These are phyloP conservation scores for Pinctada fucata DNA, from an alignment of 2,888 invertebrate species.

Conservation along the genomic window DNA sequence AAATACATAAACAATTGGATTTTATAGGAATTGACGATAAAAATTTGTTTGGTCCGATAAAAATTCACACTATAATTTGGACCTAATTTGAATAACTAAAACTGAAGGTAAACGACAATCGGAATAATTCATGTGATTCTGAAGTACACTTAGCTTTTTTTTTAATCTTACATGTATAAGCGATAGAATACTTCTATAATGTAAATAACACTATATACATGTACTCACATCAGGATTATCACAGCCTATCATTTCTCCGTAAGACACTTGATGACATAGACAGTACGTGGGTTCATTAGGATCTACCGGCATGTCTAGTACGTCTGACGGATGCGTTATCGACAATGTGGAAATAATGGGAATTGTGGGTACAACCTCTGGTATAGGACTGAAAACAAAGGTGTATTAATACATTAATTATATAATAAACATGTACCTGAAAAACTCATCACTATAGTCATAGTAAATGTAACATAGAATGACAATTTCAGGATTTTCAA, in stretches of 20 bases:
- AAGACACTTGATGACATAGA: constrained; percentile 94
- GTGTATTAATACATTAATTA: not conserved
- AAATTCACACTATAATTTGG: no score
- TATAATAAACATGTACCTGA: not conserved
- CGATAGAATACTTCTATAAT: not conserved
- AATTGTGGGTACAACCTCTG: constrained; percentile 41
- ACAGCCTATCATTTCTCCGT: constrained; percentile 98
- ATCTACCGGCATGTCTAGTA: constrained; percentile 83
- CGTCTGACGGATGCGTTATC: constrained; percentile 80
- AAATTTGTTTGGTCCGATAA: no score
- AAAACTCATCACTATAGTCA: no score
- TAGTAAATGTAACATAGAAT: not conserved
- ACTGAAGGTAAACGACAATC: no score
- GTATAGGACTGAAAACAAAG: constrained; percentile 32
- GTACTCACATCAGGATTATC: constrained; percentile 84
- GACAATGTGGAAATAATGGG: constrained; percentile 63
- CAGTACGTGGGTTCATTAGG: constrained; percentile 99
- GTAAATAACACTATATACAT: not conserved
- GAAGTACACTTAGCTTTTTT: no score
- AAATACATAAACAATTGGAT: no score
- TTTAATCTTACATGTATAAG: no score
- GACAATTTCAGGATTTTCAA: not conserved
- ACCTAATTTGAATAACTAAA: no score
- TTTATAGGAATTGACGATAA: no score
- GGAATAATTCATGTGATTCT: no score